Conservation (phyloP, 2,113 vertebrate genomes). For the Ovibos moschatus region DNA sequence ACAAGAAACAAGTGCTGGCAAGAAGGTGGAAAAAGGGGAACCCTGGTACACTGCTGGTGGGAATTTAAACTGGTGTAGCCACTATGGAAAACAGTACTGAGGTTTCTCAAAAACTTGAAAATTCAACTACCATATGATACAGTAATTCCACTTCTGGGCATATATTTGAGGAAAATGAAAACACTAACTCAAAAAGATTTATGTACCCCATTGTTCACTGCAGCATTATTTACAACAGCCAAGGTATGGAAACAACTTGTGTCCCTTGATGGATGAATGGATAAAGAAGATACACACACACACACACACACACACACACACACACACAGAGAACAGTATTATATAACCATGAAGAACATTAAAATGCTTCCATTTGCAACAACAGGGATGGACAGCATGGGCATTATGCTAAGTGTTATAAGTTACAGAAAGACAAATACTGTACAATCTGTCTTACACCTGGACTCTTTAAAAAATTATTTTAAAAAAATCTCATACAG, state of each 20-base stretch:
- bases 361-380: background rate
- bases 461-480: background rate
- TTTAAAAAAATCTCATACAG: background rate
- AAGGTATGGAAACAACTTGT: background rate
- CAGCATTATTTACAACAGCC: background rate
- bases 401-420: background rate
- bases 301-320: background rate
- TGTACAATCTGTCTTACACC: background rate
- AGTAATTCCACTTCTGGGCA: background rate
- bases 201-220: background rate
- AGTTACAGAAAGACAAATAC: background rate
- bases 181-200: background rate
- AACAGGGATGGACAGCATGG: background rate
- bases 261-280: background rate
- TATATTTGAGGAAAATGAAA: background rate
- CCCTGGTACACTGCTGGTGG: background rate
- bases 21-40: background rate
- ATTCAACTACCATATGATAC: background rate
- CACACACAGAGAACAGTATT: background rate
- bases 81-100: background rate
- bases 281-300: background rate
- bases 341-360: background rate
- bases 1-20: background rate
- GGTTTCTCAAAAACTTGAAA: background rate
- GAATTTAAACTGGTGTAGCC: background rate